phyloP scores from a whole-genome alignment of 2,113 vertebrate species.

The Bettongia penicillata region DNA sequence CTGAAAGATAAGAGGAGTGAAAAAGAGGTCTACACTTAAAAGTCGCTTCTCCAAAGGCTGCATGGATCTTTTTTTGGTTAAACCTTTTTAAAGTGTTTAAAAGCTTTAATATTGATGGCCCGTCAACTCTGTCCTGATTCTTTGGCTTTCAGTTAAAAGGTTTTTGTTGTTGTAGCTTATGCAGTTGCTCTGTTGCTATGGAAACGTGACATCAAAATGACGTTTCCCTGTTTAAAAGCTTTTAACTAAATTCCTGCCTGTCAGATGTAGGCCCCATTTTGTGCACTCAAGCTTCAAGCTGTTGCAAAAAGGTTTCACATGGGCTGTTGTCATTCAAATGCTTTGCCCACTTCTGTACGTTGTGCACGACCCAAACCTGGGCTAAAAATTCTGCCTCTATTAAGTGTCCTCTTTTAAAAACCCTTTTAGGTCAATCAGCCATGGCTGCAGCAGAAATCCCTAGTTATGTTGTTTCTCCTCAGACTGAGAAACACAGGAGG shows the following conservation, averaged over 20 bases:
- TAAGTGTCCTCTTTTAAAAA: slow-evolving; percentile 81
- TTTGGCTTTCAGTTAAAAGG: slow-evolving; percentile 99
- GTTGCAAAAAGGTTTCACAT: slow-evolving; percentile 90
- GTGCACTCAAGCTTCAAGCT: slow-evolving; percentile 94
- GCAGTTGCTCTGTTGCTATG: slow-evolving; percentile 95
- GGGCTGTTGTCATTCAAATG: slow-evolving; percentile 87
- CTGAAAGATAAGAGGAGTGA: slow-evolving; percentile 81
- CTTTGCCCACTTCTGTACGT: slow-evolving; percentile 82
- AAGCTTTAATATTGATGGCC: slow-evolving; percentile 93
- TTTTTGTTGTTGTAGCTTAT: slow-evolving; percentile 96
- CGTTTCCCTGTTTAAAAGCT: slow-evolving; percentile 99
- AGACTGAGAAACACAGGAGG: slow-evolving; percentile 95
- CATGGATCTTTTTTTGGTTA: slow-evolving; percentile 80
- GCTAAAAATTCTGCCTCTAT: slow-evolving; percentile 80
- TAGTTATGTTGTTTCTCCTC: slow-evolving; percentile 90
- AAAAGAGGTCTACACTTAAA: slow-evolving; percentile 83
- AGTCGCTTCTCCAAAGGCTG: slow-evolving; percentile 81
- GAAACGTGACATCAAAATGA: slow-evolving; percentile 99
- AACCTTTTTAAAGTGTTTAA: slow-evolving; percentile 86
- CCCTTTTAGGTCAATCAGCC: slow-evolving; percentile 84
- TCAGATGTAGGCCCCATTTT: slow-evolving; percentile 99
- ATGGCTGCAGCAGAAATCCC: slow-evolving; percentile 95
- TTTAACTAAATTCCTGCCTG: slow-evolving; percentile 99
- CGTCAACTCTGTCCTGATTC: slow-evolving; percentile 91
- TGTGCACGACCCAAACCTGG: slow-evolving; percentile 78